Evolutionary conservation across 2,888 invertebrate genomes (phyloP).

Genomic region (Listrodromus nycthemerus): DNA sequence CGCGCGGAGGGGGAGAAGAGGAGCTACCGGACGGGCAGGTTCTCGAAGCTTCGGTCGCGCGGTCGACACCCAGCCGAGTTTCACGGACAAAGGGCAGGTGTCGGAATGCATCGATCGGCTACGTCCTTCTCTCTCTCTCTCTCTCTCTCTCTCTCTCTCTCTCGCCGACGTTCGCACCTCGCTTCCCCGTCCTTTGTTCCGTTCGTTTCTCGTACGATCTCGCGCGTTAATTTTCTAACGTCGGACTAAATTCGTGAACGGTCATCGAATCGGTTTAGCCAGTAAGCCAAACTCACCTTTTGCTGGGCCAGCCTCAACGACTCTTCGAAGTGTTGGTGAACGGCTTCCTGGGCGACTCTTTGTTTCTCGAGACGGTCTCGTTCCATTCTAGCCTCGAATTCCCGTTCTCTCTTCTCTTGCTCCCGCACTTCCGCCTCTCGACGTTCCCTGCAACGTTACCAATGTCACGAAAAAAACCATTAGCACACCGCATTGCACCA

Average conservation of each 20-base stretch:
- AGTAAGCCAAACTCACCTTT: slow-evolving; percentile 87
- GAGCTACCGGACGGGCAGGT: slow-evolving; percentile 68
- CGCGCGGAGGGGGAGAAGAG: slow-evolving; percentile 33
- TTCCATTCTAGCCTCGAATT: slow-evolving; percentile 83
- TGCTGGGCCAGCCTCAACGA: slow-evolving; percentile 92
- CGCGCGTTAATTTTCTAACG: neutral
- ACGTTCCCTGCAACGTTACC: slow-evolving; percentile 85
- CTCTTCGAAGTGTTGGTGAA: slow-evolving; percentile 96
- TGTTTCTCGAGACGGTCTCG: slow-evolving; percentile 87
- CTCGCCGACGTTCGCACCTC: slow-evolving; percentile 8
- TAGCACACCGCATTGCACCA: neutral
- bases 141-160: slow-evolving; percentile 8
- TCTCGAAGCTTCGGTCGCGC: slow-evolving; percentile 68
- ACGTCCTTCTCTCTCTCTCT: slow-evolving; percentile 8
- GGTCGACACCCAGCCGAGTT: slow-evolving; percentile 54
- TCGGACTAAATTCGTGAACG: neutral
- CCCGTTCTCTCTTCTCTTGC: slow-evolving; percentile 87
- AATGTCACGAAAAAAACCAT: slow-evolving; percentile 16
- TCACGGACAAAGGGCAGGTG: slow-evolving; percentile 79
- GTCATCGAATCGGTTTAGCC: slow-evolving; percentile 30
- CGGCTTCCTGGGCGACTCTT: slow-evolving; percentile 88
- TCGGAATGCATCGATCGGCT: slow-evolving; percentile 80
- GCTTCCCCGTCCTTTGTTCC: slow-evolving; percentile 1
- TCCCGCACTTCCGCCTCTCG: slow-evolving; percentile 90
- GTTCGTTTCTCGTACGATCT: neutral